A percentile compares a stretch with the other conserved stretches of the same genome.
These are phyloP conservation scores for Lepisosteus oculatus DNA, from an alignment of 2,113 vertebrate species.

Conservation along the genomic window DNA sequence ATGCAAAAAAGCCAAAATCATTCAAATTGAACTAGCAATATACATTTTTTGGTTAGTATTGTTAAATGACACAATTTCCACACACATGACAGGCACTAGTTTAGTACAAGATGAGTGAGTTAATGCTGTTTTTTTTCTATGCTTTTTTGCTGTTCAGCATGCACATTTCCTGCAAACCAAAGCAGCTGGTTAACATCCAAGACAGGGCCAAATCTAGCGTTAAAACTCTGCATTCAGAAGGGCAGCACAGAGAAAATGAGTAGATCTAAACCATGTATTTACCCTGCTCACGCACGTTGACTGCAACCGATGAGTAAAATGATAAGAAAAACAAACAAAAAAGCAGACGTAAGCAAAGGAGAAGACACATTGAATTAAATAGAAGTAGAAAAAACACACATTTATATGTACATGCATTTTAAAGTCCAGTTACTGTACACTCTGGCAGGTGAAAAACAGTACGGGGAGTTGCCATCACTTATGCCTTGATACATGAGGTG, in stretches of 20 bases:
- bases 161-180: slow-evolving; percentile 46
- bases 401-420: slow-evolving; percentile 25
- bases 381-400: slow-evolving; percentile 55
- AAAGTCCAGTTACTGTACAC: slow-evolving; percentile 32
- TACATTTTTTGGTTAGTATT: slow-evolving; percentile 47
- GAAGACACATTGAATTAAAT: slow-evolving; percentile 75
- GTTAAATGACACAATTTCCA: slow-evolving; percentile 43
- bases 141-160: slow-evolving; percentile 43
- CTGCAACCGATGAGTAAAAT: slow-evolving; percentile 81
- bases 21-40: neutral
- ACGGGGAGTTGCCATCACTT: slow-evolving; percentile 62
- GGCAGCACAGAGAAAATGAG: slow-evolving; percentile 61
- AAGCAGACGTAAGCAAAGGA: slow-evolving; percentile 79
- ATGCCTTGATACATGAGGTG: slow-evolving; percentile 62
- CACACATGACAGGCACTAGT: slow-evolving; percentile 38
- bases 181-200: slow-evolving; percentile 50
- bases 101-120: slow-evolving; percentile 38
- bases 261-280: slow-evolving; percentile 80
- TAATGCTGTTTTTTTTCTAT: slow-evolving; percentile 32
- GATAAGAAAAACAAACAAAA: slow-evolving; percentile 68
- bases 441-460: slow-evolving; percentile 27
- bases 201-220: slow-evolving; percentile 37
- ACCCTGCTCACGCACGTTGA: slow-evolving; percentile 98
- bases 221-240: slow-evolving; percentile 52
- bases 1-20: slow-evolving; percentile 47